phyloP scores from a whole-genome alignment of 2,113 vertebrate species.

The Carassius carassius region DNA sequence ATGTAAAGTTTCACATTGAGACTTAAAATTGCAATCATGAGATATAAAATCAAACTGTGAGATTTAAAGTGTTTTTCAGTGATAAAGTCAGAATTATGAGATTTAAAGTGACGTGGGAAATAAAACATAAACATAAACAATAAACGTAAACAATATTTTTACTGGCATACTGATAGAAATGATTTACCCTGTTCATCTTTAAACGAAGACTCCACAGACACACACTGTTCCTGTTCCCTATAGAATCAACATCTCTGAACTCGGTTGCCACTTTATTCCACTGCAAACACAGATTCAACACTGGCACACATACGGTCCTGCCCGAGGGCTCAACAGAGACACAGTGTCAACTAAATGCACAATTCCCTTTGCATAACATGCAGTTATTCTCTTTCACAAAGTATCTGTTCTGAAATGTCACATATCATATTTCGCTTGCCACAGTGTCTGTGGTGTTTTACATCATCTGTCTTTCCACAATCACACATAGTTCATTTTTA shows the following conservation, averaged over 20 bases:
- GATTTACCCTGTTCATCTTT: not conserved
- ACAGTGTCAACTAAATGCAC: not conserved
- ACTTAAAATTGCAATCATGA: not conserved
- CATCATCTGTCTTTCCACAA: not conserved
- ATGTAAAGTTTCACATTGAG: no score
- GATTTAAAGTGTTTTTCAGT: not conserved
- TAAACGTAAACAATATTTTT: not conserved
- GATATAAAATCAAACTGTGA: not conserved
- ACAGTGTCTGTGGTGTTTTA: not conserved
- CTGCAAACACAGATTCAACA: not conserved
- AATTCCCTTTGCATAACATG: not conserved
- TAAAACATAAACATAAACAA: not conserved
- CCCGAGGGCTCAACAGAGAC: not conserved
- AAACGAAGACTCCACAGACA: not conserved
- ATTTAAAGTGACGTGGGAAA: not conserved
- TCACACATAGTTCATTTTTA: not conserved
- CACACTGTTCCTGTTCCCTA: not conserved
- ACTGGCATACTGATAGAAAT: not conserved
- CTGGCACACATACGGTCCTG: not conserved
- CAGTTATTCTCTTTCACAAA: not conserved
- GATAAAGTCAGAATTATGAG: not conserved
- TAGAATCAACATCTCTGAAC: not conserved
- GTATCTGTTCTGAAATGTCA: slow-evolving; percentile 17
- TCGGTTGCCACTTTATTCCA: not conserved
- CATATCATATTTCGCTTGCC: not conserved